phyloP scores from a whole-genome alignment of 2,888 invertebrate genomes.

The Diogma glabrata region DNA sequence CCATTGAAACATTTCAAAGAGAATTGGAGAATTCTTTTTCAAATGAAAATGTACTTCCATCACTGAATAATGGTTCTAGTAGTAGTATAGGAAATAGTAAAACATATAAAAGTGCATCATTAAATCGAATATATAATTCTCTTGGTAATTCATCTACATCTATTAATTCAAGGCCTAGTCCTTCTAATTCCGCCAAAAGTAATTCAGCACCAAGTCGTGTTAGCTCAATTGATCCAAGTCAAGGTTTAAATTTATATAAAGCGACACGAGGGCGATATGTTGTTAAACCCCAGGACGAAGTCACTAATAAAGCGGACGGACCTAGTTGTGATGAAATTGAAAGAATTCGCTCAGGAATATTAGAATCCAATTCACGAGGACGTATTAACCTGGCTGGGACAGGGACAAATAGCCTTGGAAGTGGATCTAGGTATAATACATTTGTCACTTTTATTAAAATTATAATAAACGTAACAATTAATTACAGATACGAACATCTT shows the following conservation, averaged over 20 bases:
- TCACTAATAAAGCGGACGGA: slow-evolving; percentile 51
- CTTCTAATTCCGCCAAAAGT: slow-evolving; percentile 37
- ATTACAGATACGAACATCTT: slow-evolving; percentile 6
- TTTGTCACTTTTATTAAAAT: no score
- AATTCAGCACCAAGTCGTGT: slow-evolving; percentile 37
- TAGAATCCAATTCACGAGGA: slow-evolving; percentile 29
- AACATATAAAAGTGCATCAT: slow-evolving; percentile 22
- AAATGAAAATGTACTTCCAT: slow-evolving; percentile 21
- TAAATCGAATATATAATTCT: slow-evolving; percentile 34
- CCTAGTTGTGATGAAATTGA: slow-evolving; percentile 46
- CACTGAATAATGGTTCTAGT: slow-evolving; percentile 27
- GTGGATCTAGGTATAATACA: slow-evolving; percentile 32
- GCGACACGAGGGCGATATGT: slow-evolving; percentile 47
- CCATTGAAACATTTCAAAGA: slow-evolving; percentile 60
- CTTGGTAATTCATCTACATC: slow-evolving; percentile 36
- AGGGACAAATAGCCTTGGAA: slow-evolving; percentile 40
- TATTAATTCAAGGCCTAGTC: slow-evolving; percentile 36
- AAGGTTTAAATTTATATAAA: slow-evolving; percentile 36
- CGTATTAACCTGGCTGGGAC: slow-evolving; percentile 34
- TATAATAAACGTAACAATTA: no score
- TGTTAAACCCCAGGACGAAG: slow-evolving; percentile 53
- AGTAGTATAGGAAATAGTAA: slow-evolving; percentile 22
- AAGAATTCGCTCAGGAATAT: slow-evolving; percentile 41
- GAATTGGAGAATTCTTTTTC: slow-evolving; percentile 72
- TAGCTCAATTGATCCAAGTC: slow-evolving; percentile 37